phyloP scores from a whole-genome alignment of 2,888 invertebrate genomes.

The Ctena decussata region DNA sequence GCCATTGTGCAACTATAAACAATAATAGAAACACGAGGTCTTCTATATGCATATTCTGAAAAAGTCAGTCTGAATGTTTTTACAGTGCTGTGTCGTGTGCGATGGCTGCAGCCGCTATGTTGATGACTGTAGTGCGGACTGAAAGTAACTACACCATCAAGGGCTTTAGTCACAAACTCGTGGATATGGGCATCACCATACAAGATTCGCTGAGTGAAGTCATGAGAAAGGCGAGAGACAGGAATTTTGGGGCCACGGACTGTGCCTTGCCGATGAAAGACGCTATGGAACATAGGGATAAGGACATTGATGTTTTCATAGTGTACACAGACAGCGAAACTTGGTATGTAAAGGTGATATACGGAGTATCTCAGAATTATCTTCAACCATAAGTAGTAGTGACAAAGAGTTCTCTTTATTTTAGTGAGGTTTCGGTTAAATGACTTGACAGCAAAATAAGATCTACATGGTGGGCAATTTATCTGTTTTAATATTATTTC shows the following conservation, averaged over 20 bases:
- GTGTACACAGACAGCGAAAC: constrained; percentile 90
- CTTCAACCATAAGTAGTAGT: too few relatives aligned
- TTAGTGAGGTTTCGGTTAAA: too few relatives aligned
- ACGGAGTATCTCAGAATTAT: too few relatives aligned
- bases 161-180: constrained; percentile 70
- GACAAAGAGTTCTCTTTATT: too few relatives aligned
- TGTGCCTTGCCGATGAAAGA: constrained; percentile 87
- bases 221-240: constrained; percentile 26
- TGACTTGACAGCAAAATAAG: too few relatives aligned
- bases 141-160: constrained; percentile 74
- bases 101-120: constrained; percentile 88
- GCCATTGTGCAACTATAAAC: too few relatives aligned
- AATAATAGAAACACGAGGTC: too few relatives aligned
- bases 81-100: constrained; percentile 32
- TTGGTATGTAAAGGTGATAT: constrained; percentile 68
- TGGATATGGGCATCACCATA: constrained; percentile 48
- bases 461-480: too few relatives aligned
- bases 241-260: constrained; percentile 75
- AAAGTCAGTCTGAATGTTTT: too few relatives aligned
- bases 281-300: constrained; percentile 89
- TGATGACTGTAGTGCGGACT: constrained; percentile 81
- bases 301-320: constrained; percentile 91
- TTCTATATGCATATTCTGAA: too few relatives aligned
- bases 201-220: constrained; percentile 63
- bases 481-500: too few relatives aligned